Conservation (phyloP, 2,797 vertebrate genomes). For the Remorina albescens region DNA sequence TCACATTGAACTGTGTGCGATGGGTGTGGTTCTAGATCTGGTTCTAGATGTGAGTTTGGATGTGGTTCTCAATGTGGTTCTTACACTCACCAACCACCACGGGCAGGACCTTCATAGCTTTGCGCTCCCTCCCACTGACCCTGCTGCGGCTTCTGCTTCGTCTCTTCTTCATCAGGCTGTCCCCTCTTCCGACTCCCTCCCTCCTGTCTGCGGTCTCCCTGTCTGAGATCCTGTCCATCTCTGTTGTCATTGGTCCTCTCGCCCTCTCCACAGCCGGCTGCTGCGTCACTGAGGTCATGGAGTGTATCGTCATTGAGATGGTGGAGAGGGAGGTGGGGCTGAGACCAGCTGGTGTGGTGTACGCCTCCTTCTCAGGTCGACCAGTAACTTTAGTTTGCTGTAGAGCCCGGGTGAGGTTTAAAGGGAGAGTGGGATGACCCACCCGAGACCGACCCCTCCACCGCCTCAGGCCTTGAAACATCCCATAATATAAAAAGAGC, state of each 20-base stretch:
- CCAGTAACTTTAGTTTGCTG: slow-evolving; percentile 49
- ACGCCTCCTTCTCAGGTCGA: slow-evolving; percentile 61
- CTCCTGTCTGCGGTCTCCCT: slow-evolving; percentile 68
- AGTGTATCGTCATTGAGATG: slow-evolving; percentile 20
- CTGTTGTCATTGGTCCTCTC: slow-evolving; percentile 74
- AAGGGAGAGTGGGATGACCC: slow-evolving; percentile 58
- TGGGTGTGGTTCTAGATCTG: no score
- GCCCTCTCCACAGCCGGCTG: slow-evolving; percentile 41
- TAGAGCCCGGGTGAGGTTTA: slow-evolving; percentile 61
- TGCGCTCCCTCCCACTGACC: slow-evolving; percentile 83
- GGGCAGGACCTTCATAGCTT: slow-evolving; percentile 85
- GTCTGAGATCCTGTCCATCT: slow-evolving; percentile 80
- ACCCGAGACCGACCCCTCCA: slow-evolving; percentile 77
- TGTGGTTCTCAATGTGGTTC: background rate
- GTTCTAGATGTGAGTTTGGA: no score
- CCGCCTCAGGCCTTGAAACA: slow-evolving; percentile 79
- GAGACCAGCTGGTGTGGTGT: slow-evolving; percentile 50
- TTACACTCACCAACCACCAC: slow-evolving; percentile 81
- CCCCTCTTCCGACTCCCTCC: slow-evolving; percentile 52
- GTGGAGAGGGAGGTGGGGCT: slow-evolving; percentile 66
- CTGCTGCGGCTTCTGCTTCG: slow-evolving; percentile 72
- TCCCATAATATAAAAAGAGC: slow-evolving; percentile 85
- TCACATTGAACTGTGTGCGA: no score
- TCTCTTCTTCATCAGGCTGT: slow-evolving; percentile 61
- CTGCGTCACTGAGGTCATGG: slow-evolving; percentile 20